Base-by-base conservation (phyloP, 2,888 invertebrate species). In the Synanthedon vespiformis region DNA sequence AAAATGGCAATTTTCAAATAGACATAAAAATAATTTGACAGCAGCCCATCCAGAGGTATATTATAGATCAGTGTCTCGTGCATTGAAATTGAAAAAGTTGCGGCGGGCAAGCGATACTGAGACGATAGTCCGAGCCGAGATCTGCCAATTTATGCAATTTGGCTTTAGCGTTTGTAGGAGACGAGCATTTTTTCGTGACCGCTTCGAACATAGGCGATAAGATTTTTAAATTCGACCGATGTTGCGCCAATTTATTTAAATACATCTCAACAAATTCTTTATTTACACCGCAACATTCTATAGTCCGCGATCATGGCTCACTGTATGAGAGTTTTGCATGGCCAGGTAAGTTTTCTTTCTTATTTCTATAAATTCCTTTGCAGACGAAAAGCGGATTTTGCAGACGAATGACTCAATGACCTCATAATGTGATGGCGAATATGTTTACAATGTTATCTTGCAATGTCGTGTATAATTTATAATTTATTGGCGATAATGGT, bases 281-380 rank as follows among this genome's bases (percentile, higher is more conserved):
- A 61, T 63, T 64, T 10, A 62, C n/a, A n/a, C 70, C 61, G 57
- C 34, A 34, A 64, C 63, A 72, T 70, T 72, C 67, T 68, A 61
- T 71, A 71, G 84, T 86, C 84, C 82, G 80, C 77, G 73, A 90
- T 88, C 89, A 93, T 93, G 92, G 92, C 92, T 87, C 91, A 92
- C 90, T 92, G 92, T 90, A 90, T 89, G 75, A 88, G 92, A 90
- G 91, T 92, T 90, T 90, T 92, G 88, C 91, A 91, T 89, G 91
- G 91, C 89, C 92, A 92, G 89, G 93, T 92, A 89, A 88, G 77
- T 74, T 57, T 54, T 68, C 55, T 55, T 34, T 54, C 53, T 59
- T 56, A 61, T 67, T 66, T 58, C 34, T n/a, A 50, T 27, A 14
- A 13, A 56, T 60, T 65, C 70, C 70, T 70, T 66, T 71, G n/a